A percentile compares a stretch with the other conserved stretches of the same genome.
Conservation (phyloP, 2,888 invertebrate species). For the Himalopsyche japonica region DNA sequence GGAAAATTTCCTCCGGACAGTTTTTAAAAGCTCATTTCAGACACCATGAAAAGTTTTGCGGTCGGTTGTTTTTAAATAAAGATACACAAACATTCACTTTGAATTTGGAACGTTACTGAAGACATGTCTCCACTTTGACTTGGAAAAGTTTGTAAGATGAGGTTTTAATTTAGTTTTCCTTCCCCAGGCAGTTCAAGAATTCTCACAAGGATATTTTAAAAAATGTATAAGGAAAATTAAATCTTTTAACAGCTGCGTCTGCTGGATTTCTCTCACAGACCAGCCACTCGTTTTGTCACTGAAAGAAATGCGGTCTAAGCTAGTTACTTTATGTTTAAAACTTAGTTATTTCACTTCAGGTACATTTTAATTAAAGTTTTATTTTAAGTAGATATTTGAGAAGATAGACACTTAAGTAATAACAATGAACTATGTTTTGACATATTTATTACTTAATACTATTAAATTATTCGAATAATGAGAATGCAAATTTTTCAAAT, state of each 20-base stretch:
- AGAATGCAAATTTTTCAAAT: no score
- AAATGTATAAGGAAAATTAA: background rate
- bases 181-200: background rate
- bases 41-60: slow-evolving; percentile 10
- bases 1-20: slow-evolving; percentile 3
- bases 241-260: background rate
- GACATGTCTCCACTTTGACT: background rate
- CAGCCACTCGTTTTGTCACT: background rate
- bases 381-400: background rate
- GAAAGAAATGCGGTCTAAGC: background rate
- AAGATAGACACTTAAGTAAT: background rate
- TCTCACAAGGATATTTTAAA: background rate
- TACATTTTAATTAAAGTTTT: background rate
- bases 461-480: no score
- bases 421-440: background rate
- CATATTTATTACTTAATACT: no score
- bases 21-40: slow-evolving; percentile 23
- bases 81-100: slow-evolving; percentile 17
- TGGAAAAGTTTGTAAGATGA: background rate
- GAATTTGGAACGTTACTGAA: background rate
- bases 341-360: background rate
- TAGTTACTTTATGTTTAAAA: background rate
- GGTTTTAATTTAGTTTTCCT: slow-evolving; percentile 22
- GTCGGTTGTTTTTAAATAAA: slow-evolving; percentile 22
- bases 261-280: background rate